Percentiles rank a stretch among this genome's conserved stretches.
Evolutionary conservation across 2,797 vertebrate species (phyloP).

Genomic region (Sebastes melanostomus): DNA sequence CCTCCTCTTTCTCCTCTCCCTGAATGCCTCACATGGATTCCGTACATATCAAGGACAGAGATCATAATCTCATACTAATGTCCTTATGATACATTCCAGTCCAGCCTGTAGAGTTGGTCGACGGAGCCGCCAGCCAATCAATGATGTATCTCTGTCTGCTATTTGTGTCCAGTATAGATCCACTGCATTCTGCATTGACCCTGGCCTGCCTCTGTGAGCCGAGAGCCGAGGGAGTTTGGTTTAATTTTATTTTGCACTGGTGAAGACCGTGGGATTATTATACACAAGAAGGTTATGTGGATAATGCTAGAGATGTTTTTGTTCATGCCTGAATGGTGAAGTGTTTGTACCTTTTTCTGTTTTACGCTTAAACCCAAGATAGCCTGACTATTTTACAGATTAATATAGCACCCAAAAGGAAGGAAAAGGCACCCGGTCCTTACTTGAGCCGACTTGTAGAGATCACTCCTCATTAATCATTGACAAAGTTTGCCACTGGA

Average conservation of each 20-base stretch:
- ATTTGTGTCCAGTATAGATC: conserved; percentile 61
- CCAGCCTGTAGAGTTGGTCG: conserved; percentile 29
- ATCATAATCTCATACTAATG: conserved; percentile 62
- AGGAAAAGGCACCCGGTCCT: neutral
- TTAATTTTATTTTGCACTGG: neutral
- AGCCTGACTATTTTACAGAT: neutral
- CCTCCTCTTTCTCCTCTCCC: neutral
- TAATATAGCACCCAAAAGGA: neutral
- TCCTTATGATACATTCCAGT: conserved; percentile 51
- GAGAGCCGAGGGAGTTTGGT: neutral
- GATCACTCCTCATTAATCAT: neutral
- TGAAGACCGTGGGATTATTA: neutral
- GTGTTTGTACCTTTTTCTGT: neutral
- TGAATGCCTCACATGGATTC: conserved; percentile 37
- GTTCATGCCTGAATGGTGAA: neutral
- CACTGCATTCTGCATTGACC: conserved; percentile 45
- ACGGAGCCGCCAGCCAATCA: conserved; percentile 48
- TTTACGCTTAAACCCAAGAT: neutral
- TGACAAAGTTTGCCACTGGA: conserved; percentile 40
- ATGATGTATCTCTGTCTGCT: conserved; percentile 55
- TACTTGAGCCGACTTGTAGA: neutral
- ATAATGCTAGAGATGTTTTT: neutral
- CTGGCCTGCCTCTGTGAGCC: conserved; percentile 31
- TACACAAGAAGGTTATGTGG: neutral
- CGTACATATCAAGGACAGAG: conserved; percentile 48